Conservation (phyloP, 2,888 invertebrate species). For the Bursaphelenchus okinawaensis region DNA sequence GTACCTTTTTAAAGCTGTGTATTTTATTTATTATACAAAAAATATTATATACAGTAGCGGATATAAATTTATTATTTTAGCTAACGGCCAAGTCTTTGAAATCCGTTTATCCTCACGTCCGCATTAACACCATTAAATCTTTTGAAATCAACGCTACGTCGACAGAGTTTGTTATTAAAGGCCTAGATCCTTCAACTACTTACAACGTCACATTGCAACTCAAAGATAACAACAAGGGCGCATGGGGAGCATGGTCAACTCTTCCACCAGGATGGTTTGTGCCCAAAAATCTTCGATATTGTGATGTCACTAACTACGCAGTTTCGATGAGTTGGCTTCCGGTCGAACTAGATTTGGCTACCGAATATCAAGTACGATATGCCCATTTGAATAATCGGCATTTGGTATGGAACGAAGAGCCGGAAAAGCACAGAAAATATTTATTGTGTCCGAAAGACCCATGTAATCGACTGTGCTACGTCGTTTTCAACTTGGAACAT, state of each 20-base stretch:
- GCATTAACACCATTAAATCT: slow-evolving; percentile 41
- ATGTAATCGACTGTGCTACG: slow-evolving; percentile 56
- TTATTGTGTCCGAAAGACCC: slow-evolving; percentile 52
- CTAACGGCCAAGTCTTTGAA: slow-evolving; percentile 48
- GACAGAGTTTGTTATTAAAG: slow-evolving; percentile 50
- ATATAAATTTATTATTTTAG: slow-evolving; percentile 36
- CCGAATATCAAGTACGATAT: slow-evolving; percentile 49
- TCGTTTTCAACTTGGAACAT: slow-evolving; percentile 55
- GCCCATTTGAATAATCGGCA: slow-evolving; percentile 10
- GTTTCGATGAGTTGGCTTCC: slow-evolving; percentile 57
- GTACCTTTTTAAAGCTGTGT: not conserved
- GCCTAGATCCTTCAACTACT: slow-evolving; percentile 51
- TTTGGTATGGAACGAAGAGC: slow-evolving; percentile 46
- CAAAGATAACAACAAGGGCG: slow-evolving; percentile 46
- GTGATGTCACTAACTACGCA: slow-evolving; percentile 55
- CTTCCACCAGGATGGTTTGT: slow-evolving; percentile 57
- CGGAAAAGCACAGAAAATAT: slow-evolving; percentile 31
- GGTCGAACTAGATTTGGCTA: slow-evolving; percentile 47
- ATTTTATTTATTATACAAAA: not conserved
- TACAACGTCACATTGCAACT: slow-evolving; percentile 56
- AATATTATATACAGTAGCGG: no score
- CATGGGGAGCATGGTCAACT: slow-evolving; percentile 57
- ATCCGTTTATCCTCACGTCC: slow-evolving; percentile 47
- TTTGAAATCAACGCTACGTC: slow-evolving; percentile 47
- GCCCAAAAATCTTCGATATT: slow-evolving; percentile 54